A percentile compares a stretch with the other conserved stretches of the same genome.
phyloP scores from a whole-genome alignment of 2,797 vertebrate genomes.

The Helarctos malayanus region DNA sequence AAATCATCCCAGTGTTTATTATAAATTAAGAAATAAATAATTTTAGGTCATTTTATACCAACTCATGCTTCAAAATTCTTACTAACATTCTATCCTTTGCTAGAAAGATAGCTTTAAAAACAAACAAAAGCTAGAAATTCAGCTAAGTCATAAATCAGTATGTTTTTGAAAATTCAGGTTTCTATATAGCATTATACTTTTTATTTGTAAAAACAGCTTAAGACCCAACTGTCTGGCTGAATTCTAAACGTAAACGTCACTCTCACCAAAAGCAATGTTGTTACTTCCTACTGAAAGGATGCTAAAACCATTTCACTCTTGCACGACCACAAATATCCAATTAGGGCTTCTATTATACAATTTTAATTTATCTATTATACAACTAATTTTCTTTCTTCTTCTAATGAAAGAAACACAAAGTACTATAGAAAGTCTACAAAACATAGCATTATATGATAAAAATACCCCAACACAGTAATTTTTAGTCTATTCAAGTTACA shows the following conservation, averaged over 20 bases:
- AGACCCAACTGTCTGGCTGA: background rate
- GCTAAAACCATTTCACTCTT: background rate
- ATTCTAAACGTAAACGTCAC: conserved; percentile 49
- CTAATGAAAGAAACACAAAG: background rate
- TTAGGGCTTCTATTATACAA: background rate
- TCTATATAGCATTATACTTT: background rate
- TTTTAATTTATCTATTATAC: conserved; percentile 13
- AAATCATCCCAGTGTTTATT: background rate
- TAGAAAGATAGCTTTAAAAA: background rate
- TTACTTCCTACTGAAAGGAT: background rate
- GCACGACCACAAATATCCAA: conserved; percentile 48
- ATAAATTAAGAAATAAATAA: conserved; percentile 47
- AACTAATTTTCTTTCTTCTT: background rate
- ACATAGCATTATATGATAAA: background rate
- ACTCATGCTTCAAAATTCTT: background rate
- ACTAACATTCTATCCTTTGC: background rate
- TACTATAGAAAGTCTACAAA: conserved; percentile 16
- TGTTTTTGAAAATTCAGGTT: background rate
- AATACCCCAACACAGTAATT: background rate
- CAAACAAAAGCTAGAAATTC: conserved; percentile 1
- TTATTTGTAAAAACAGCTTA: conserved; percentile 31
- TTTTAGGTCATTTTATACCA: conserved; percentile 44
- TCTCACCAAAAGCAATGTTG: background rate
- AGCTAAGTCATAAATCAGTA: background rate
- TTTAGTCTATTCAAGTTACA: background rate